These are phyloP conservation scores for Trogon surrucura DNA, from an alignment of 2,113 vertebrate species.

Conservation along the genomic window DNA sequence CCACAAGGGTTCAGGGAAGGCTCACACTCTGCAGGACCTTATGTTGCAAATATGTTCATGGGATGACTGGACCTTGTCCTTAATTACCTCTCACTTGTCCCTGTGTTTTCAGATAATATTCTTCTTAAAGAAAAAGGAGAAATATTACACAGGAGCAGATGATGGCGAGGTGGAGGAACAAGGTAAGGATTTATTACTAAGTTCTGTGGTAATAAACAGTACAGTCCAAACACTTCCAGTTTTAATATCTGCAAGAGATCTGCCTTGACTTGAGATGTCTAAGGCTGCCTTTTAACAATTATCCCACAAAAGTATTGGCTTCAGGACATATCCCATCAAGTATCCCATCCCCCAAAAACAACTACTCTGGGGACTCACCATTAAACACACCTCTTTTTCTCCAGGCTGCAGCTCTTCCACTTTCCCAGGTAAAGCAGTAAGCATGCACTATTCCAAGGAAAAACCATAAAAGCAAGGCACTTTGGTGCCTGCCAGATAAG, in stretches of 20 bases:
- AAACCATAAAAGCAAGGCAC: not conserved
- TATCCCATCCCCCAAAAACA: not conserved
- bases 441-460: not conserved
- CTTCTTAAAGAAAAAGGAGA: not conserved
- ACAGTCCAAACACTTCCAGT: not conserved
- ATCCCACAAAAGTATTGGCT: not conserved
- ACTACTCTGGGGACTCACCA: not conserved
- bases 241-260: not conserved
- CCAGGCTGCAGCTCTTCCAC: not conserved
- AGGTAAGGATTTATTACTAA: not conserved
- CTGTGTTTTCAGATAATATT: not conserved
- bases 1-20: not conserved
- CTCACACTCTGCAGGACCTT: not conserved
- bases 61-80: not conserved
- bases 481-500: not conserved
- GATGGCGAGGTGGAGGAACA: not conserved
- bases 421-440: not conserved
- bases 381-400: not conserved
- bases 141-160: not conserved
- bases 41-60: not conserved
- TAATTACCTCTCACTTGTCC: not conserved
- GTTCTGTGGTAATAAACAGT: not conserved
- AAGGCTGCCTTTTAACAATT: not conserved
- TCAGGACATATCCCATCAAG: not conserved
- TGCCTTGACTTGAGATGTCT: not conserved